A percentile compares a stretch with the other conserved stretches of the same genome.
Conservation (phyloP, 2,113 vertebrate species). For the Paradoxurus hermaphroditus region DNA sequence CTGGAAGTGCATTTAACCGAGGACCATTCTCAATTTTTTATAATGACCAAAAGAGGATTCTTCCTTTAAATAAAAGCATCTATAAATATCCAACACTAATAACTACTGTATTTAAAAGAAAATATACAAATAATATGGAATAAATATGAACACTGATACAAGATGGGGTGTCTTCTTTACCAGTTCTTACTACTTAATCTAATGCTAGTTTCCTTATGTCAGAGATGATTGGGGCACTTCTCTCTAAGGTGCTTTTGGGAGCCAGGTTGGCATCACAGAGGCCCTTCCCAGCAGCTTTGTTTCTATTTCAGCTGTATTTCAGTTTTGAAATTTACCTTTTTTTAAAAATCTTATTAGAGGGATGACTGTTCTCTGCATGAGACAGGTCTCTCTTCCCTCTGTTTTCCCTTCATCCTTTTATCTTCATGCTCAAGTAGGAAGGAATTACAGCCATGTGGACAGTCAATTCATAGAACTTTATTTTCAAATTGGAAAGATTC, state of each 20-base stretch:
- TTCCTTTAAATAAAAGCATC: background rate
- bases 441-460: background rate
- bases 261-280: background rate
- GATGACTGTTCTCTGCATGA: background rate
- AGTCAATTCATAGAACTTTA: background rate
- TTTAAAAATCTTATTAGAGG: background rate
- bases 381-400: background rate
- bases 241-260: background rate
- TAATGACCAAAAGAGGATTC: background rate
- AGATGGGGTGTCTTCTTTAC: background rate
- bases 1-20: background rate
- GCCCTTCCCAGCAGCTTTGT: background rate
- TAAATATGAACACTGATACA: background rate
- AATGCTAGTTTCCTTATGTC: background rate
- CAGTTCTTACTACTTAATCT: background rate
- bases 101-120: background rate
- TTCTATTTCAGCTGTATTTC: background rate
- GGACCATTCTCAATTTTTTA: background rate
- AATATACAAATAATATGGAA: background rate
- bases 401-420: background rate
- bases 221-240: background rate
- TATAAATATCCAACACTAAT: background rate
- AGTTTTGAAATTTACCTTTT: background rate
- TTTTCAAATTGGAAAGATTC: background rate
- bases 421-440: background rate